A percentile compares a stretch with the other conserved stretches of the same genome.
Evolutionary conservation across 2,797 vertebrate species (phyloP).

Genomic region (Thaleichthys pacificus): DNA sequence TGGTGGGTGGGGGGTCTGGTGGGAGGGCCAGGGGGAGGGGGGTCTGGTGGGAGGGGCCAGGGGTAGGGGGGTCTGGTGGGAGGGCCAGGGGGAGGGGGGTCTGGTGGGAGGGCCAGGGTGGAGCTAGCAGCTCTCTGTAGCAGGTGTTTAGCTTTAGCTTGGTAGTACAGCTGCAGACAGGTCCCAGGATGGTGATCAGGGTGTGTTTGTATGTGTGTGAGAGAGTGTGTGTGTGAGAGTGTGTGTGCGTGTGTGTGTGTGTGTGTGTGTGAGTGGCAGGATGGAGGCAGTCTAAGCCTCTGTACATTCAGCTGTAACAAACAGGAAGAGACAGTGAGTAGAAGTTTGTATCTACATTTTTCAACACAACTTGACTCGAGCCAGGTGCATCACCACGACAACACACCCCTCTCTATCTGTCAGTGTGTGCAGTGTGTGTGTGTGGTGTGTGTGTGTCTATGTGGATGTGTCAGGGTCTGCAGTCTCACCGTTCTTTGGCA

Average conservation of each 20-base stretch:
- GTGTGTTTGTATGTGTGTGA: neutral
- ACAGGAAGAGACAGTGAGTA: neutral
- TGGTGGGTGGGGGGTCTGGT: neutral
- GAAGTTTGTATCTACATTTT: neutral
- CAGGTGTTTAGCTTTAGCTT: neutral
- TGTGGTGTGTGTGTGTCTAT: neutral
- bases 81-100: no score
- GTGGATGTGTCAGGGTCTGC: neutral
- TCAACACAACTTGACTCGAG: no score
- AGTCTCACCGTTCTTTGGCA: constrained; percentile 75
- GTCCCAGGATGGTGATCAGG: neutral
- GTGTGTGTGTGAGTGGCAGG: no score
- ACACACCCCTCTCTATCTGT: neutral
- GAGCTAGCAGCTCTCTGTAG: neutral
- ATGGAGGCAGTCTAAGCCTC: constrained; percentile 3
- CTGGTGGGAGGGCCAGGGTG: neutral
- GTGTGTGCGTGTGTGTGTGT: neutral
- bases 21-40: neutral
- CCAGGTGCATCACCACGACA: neutral
- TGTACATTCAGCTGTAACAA: constrained; percentile 40
- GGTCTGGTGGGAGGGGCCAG: neutral
- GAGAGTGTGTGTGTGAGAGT: neutral
- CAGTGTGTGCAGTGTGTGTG: neutral
- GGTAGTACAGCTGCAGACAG: neutral
- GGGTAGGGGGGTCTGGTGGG: neutral